Evolutionary conservation across 2,113 vertebrate species (phyloP).

Genomic region (Pagrus major): DNA sequence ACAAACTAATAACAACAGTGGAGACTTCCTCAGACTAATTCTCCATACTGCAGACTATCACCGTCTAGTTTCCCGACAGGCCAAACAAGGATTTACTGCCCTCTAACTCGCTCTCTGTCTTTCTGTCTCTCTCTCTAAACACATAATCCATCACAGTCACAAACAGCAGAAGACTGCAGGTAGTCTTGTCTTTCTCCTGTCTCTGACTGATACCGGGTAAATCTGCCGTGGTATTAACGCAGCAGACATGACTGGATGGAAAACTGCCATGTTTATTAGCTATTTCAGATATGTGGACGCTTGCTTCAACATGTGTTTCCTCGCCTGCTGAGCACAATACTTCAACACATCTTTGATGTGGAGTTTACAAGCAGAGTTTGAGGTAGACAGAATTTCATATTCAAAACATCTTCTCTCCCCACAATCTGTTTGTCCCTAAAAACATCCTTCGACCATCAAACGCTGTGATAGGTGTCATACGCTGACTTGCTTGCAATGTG

Average conservation of each 20-base stretch:
- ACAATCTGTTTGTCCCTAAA: conserved; percentile 34
- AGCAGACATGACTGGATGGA: conserved; percentile 14
- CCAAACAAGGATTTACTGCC: conserved; percentile 55
- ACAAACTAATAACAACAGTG: conserved; percentile 7
- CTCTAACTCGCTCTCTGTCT: conserved; percentile 44
- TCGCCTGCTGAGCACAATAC: neutral
- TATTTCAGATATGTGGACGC: conserved; percentile 40
- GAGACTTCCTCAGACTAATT: conserved; percentile 20
- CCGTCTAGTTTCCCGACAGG: conserved; percentile 34
- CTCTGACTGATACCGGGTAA: conserved; percentile 47
- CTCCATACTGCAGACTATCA: conserved; percentile 19
- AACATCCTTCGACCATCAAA: conserved; percentile 33
- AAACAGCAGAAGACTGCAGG: conserved; percentile 53
- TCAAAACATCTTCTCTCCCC: conserved; percentile 16
- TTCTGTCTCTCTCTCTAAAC: conserved; percentile 43
- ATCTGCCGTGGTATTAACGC: conserved; percentile 40
- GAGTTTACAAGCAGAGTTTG: conserved; percentile 30
- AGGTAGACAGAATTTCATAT: conserved; percentile 28
- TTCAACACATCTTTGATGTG: conserved; percentile 19
- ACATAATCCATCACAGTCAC: conserved; percentile 71
- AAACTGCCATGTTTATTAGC: conserved; percentile 32
- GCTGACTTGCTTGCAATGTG: conserved; percentile 30
- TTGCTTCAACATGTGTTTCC: conserved; percentile 6
- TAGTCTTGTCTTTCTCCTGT: conserved; percentile 42
- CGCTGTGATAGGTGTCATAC: neutral